phyloP scores from a whole-genome alignment of 2,113 vertebrate genomes.

The Seriola dumerili region DNA sequence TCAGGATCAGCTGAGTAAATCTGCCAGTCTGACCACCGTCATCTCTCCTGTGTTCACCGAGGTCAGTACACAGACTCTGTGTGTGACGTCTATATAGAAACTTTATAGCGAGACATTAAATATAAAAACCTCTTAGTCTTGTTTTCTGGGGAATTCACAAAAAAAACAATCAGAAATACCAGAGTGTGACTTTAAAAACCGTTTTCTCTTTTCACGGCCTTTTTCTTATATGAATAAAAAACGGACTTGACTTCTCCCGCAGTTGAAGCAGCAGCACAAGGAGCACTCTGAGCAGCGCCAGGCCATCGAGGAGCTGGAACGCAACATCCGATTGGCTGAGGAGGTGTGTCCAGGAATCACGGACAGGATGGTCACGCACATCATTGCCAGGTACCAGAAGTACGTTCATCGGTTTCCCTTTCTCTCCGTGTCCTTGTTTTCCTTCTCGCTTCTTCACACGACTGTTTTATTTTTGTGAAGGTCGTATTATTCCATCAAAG shows the following conservation, averaged over 20 bases:
- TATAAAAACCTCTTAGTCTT: too few species aligned
- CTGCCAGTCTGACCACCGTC: slow-evolving; percentile 91
- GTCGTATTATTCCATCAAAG: background rate
- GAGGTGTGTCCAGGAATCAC: slow-evolving; percentile 94
- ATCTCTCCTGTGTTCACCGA: slow-evolving; percentile 94
- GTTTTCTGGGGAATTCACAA: too few species aligned
- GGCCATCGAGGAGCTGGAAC: slow-evolving; percentile 95
- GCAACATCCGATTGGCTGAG: slow-evolving; percentile 92
- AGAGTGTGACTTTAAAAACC: too few species aligned
- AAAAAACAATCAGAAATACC: too few species aligned
- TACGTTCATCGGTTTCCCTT: background rate
- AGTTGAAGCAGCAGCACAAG: slow-evolving; percentile 95
- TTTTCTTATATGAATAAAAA: background rate
- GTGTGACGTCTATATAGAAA: too few species aligned
- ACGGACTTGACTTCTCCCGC: background rate
- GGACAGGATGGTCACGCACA: slow-evolving; percentile 95
- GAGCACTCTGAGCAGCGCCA: slow-evolving; percentile 88
- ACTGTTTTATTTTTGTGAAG: background rate
- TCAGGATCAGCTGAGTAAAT: slow-evolving; percentile 90
- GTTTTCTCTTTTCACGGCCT: background rate
- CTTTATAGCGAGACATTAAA: too few species aligned
- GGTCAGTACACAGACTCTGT: slow-evolving; percentile 76
- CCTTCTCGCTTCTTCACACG: too few species aligned
- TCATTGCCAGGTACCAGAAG: slow-evolving; percentile 93
- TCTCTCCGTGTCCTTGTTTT: background rate